Percentiles rank a stretch among this genome's conserved stretches.
Evolutionary conservation across 2,113 vertebrate genomes (phyloP).

Genomic region (Scophthalmus maximus): DNA sequence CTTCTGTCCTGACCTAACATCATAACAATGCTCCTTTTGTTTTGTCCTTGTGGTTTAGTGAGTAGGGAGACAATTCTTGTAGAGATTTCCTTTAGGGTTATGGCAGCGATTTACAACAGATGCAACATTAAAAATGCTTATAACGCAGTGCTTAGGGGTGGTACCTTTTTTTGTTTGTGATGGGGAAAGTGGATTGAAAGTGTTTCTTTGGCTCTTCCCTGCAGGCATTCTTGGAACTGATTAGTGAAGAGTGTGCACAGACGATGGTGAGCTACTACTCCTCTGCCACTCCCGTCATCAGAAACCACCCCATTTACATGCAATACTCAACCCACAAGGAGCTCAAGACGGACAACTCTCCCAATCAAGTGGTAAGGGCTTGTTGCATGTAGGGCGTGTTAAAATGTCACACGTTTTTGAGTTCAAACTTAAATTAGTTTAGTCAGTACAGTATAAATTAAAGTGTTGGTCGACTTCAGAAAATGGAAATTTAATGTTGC

Average conservation of each 20-base stretch:
- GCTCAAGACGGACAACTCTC: constrained; percentile 96
- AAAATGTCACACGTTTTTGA: no score
- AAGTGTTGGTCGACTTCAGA: not conserved
- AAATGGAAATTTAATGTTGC: not conserved
- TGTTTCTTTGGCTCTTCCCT: constrained; percentile 11
- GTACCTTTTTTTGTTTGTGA: not conserved
- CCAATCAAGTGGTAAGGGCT: constrained; percentile 91
- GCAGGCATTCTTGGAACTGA: constrained; percentile 96
- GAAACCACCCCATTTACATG: constrained; percentile 94
- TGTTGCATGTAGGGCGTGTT: rapidly evolving
- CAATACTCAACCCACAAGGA: constrained; percentile 99
- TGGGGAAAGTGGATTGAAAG: not conserved
- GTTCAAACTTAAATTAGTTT: not conserved
- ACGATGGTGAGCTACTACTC: constrained; percentile 99
- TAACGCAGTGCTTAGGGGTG: not conserved
- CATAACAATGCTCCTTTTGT: constrained; percentile 31
- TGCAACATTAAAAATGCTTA: not conserved
- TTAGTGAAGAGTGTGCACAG: constrained; percentile 94
- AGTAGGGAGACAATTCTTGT: not conserved
- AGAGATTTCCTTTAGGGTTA: not conserved
- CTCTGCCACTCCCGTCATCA: constrained; percentile 91
- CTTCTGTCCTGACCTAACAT: constrained; percentile 15
- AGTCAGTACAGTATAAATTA: not conserved
- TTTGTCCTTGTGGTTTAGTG: not conserved
- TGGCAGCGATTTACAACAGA: not conserved